Percentiles rank a stretch among this genome's conserved stretches.
These are phyloP conservation scores for Callithrix jacchus DNA, from an alignment of 2,113 vertebrate species.

Conservation along the genomic window DNA sequence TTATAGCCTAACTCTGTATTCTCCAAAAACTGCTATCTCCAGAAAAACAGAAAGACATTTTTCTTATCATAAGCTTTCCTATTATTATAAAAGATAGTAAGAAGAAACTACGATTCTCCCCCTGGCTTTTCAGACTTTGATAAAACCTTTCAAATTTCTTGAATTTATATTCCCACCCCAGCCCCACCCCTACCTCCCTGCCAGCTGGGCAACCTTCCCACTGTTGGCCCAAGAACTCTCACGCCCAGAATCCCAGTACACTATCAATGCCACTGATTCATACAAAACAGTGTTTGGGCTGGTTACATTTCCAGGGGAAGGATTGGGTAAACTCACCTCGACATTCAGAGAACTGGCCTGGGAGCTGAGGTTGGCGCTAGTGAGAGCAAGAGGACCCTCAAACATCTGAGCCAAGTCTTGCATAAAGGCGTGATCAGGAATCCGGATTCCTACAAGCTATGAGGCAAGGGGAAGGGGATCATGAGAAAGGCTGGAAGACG, in stretches of 20 bases:
- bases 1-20: not conserved
- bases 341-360: constrained; percentile 90
- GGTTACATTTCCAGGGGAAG: not conserved
- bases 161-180: not conserved
- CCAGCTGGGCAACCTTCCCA: not conserved
- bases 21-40: not conserved
- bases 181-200: not conserved
- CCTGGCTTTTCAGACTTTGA: not conserved
- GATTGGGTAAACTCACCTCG: constrained; percentile 78
- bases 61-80: not conserved
- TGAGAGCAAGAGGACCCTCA: constrained; percentile 91
- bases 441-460: constrained; percentile 95
- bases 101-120: not conserved
- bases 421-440: constrained; percentile 92
- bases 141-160: not conserved
- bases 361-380: constrained; percentile 94
- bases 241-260: not conserved
- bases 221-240: not conserved
- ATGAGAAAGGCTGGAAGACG: not conserved
- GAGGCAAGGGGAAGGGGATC: not conserved
- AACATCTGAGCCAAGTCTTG: constrained; percentile 90
- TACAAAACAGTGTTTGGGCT: not conserved
- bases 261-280: not conserved
- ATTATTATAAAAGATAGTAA: not conserved
- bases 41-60: not conserved